Percentiles rank a stretch among this genome's conserved stretches.
Conservation (phyloP, 2,888 invertebrate genomes). For the Didymodactylos carnosus region DNA sequence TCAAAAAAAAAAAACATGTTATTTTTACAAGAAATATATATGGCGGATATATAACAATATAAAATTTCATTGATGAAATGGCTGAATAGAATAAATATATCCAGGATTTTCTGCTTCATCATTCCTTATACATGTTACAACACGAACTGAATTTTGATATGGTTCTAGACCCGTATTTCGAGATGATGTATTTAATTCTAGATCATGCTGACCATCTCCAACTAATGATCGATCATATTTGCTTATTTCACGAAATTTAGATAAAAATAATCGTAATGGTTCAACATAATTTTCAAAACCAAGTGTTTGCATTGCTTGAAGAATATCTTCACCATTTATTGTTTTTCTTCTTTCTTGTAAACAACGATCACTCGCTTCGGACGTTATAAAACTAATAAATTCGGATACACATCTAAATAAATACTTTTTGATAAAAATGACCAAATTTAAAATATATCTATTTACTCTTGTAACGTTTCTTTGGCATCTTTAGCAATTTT, state of each 20-base stretch:
- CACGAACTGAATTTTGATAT: background rate
- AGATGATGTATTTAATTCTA: background rate
- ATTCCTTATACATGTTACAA: background rate
- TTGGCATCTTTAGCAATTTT: constrained; percentile 92
- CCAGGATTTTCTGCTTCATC: background rate
- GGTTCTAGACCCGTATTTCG: background rate
- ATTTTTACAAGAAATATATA: too few species aligned
- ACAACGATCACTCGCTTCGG: constrained; percentile 91
- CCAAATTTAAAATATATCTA: background rate
- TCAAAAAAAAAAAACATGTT: too few species aligned
- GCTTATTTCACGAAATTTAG: constrained; percentile 52
- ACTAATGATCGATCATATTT: constrained; percentile 8
- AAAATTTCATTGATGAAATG: background rate
- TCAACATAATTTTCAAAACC: constrained; percentile 97
- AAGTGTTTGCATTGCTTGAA: constrained; percentile 78
- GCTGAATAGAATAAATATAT: background rate
- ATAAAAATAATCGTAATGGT: constrained; percentile 73
- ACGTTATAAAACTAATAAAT: constrained; percentile 93
- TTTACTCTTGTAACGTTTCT: constrained; percentile 81
- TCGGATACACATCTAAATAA: constrained; percentile 67
- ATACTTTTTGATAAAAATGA: background rate
- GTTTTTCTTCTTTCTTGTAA: constrained; percentile 93
- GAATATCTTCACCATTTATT: constrained; percentile 91
- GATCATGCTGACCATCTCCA: too few species aligned
- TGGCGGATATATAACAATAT: too few species aligned